Percentiles rank a stretch among this genome's conserved stretches.
Conservation (phyloP, 2,797 vertebrate genomes). For the Telmatherina bonti region DNA sequence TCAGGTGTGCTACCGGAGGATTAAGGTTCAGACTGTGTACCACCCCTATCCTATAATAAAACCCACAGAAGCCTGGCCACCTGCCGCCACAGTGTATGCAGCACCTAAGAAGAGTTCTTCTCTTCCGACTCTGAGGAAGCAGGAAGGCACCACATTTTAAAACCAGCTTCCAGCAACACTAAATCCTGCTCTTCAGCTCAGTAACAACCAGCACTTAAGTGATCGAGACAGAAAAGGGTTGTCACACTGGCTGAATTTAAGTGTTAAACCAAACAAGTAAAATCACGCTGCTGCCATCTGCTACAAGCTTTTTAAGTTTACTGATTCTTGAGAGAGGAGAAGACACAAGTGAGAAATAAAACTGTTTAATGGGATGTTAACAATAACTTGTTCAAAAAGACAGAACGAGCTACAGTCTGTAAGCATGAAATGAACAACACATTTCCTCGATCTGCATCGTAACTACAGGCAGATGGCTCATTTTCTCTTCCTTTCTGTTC, state of each 20-base stretch:
- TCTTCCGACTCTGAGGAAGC: constrained; percentile 72
- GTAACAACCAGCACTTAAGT: constrained; percentile 75
- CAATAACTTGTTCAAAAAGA: constrained; percentile 14
- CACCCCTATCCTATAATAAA: constrained; percentile 81
- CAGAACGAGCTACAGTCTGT: constrained; percentile 6
- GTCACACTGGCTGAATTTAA: constrained; percentile 53
- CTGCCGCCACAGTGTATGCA: constrained; percentile 67
- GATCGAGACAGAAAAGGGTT: constrained; percentile 68
- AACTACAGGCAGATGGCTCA: constrained; percentile 24
- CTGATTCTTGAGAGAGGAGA: constrained; percentile 13
- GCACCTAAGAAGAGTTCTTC: constrained; percentile 58
- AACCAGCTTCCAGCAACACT: constrained; percentile 64
- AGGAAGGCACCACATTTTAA: constrained; percentile 75
- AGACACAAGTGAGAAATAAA: background rate
- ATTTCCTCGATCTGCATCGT: constrained; percentile 22
- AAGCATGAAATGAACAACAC: constrained; percentile 13
- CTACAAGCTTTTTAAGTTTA: constrained; percentile 12
- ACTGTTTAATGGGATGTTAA: constrained; percentile 11
- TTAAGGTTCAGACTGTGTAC: constrained; percentile 67
- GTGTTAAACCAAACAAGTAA: constrained; percentile 45
- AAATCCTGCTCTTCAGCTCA: constrained; percentile 66
- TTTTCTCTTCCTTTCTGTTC: constrained; percentile 37
- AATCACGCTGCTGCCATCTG: constrained; percentile 41
- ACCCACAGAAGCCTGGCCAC: constrained; percentile 73
- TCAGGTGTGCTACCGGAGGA: constrained; percentile 79